These are phyloP conservation scores for Characodon lateralis DNA, from an alignment of 2,797 vertebrate genomes.

Conservation along the genomic window DNA sequence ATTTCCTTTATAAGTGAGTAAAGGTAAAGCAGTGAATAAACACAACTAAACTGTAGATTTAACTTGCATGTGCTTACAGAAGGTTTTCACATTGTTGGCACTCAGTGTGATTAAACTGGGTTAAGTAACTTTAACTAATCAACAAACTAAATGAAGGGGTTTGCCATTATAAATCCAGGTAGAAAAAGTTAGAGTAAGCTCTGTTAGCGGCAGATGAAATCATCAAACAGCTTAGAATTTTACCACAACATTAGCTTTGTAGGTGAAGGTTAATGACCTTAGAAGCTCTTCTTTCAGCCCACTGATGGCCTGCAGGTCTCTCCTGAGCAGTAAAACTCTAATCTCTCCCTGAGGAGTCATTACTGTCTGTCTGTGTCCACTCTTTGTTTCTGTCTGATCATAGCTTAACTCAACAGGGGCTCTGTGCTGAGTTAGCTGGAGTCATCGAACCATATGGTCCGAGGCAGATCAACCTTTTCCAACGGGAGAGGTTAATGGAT, in stretches of 20 bases:
- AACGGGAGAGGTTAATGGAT: constrained; percentile 26
- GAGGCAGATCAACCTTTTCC: constrained; percentile 48
- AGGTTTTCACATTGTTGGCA: neutral
- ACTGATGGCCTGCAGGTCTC: constrained; percentile 33
- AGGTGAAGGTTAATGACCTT: constrained; percentile 51
- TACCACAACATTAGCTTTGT: constrained; percentile 4
- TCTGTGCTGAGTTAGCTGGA: constrained; percentile 54
- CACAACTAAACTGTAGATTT: too few relatives aligned
- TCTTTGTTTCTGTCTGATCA: constrained; percentile 56
- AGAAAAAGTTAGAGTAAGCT: neutral
- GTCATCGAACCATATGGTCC: constrained; percentile 62
- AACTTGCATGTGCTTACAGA: neutral
- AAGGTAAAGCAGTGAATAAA: neutral
- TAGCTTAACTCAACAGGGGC: constrained; percentile 54
- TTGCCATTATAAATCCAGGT: neutral
- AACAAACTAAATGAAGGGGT: neutral
- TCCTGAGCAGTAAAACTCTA: constrained; percentile 51
- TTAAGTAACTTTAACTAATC: neutral
- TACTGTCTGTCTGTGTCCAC: constrained; percentile 50
- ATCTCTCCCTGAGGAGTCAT: constrained; percentile 57
- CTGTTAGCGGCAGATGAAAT: neutral
- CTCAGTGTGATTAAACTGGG: neutral
- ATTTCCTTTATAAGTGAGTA: neutral
- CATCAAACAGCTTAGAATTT: neutral
- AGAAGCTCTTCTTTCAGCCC: constrained; percentile 39